These are phyloP conservation scores for Oenanthe melanoleuca DNA, from an alignment of 2,113 vertebrate genomes.

Conservation along the genomic window DNA sequence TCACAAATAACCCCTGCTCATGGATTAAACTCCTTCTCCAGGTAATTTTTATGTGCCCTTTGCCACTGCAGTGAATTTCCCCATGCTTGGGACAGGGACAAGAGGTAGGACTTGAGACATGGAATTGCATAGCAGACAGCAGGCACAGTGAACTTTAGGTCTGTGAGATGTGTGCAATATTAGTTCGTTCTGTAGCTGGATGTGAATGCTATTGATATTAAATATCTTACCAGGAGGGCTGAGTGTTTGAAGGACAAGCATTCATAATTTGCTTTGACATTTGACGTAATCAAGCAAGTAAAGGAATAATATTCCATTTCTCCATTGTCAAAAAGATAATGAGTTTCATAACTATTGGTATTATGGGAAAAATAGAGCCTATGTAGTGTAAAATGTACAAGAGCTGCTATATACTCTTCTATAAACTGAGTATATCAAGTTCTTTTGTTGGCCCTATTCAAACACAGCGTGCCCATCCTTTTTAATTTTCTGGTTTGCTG, in stretches of 20 bases:
- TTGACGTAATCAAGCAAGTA: constrained; percentile 48
- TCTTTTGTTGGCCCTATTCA: constrained; percentile 37
- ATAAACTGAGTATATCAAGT: neutral
- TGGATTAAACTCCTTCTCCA: neutral
- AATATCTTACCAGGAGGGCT: constrained; percentile 39
- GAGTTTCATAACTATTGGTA: constrained; percentile 32
- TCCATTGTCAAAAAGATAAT: constrained; percentile 56
- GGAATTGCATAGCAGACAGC: neutral
- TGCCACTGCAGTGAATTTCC: neutral
- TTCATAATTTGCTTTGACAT: constrained; percentile 62
- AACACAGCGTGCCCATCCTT: constrained; percentile 32
- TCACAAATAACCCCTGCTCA: neutral
- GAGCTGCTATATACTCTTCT: constrained; percentile 26
- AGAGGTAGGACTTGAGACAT: neutral
- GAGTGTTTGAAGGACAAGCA: constrained; percentile 51
- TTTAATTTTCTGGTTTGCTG: constrained; percentile 65
- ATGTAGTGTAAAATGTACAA: neutral
- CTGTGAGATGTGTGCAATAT: neutral
- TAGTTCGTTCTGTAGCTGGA: neutral
- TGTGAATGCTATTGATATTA: neutral
- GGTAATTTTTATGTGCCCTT: neutral
- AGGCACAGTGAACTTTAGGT: neutral
- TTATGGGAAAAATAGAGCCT: constrained; percentile 2
- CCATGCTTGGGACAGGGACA: neutral
- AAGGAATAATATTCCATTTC: constrained; percentile 25